Conservation (phyloP, 2,797 vertebrate genomes). For the Brachymystax lenok region DNA sequence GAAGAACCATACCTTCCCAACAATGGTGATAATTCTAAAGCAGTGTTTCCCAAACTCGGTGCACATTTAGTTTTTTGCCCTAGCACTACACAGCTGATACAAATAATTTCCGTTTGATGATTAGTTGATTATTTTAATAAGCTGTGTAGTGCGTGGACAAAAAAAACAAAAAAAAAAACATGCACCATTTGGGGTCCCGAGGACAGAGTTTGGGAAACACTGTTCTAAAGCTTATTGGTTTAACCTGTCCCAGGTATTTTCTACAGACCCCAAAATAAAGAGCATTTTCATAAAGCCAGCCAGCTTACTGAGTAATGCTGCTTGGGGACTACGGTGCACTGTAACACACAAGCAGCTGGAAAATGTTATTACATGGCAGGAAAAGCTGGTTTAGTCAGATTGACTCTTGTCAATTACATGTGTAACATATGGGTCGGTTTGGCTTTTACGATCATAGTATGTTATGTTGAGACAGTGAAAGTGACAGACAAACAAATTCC, state of each 20-base stretch:
- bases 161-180: fast-evolving
- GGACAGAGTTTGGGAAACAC: too few species aligned
- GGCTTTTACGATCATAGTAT: not conserved
- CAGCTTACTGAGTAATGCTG: not conserved
- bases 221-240: not conserved
- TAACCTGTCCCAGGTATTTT: not conserved
- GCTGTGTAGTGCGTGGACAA: too few species aligned
- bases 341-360: not conserved
- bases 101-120: too few species aligned
- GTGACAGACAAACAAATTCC: not conserved
- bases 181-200: too few species aligned
- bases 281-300: not conserved
- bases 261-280: not conserved
- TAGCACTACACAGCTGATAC: too few species aligned
- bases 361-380: not conserved
- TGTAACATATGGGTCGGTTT: not conserved
- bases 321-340: not conserved
- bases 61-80: too few species aligned
- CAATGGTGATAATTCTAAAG: not conserved
- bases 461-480: not conserved
- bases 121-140: too few species aligned
- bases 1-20: not conserved
- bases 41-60: not conserved
- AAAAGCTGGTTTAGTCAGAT: slow-evolving; percentile 13
- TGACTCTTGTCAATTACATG: slow-evolving; percentile 10